Conservation (phyloP, 2,888 invertebrate genomes). For the Syrphus vitripennis region DNA sequence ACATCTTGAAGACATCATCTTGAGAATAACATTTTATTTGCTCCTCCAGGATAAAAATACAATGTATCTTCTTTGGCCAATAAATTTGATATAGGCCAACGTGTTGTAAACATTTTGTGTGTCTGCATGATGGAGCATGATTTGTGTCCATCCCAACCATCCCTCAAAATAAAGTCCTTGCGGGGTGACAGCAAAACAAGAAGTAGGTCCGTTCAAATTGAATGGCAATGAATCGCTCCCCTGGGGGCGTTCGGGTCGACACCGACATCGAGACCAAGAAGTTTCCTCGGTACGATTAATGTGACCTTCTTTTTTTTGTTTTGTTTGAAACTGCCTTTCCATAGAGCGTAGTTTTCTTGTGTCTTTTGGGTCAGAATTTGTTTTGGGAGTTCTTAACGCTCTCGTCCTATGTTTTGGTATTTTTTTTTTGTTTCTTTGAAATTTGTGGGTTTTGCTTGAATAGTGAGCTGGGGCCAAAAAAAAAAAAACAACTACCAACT, state of each 20-base stretch:
- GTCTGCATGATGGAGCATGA: conserved; percentile 52
- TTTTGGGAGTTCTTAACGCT: conserved; percentile 57
- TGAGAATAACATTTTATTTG: conserved; percentile 43
- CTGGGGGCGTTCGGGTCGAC: conserved; percentile 32
- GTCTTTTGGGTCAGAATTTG: conserved; percentile 58
- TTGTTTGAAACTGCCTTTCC: conserved; percentile 22
- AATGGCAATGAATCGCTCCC: conserved; percentile 66
- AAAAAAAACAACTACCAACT: conserved; percentile 1
- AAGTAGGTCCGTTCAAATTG: conserved; percentile 61
- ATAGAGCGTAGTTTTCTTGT: conserved; percentile 7
- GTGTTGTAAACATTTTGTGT: conserved; percentile 22
- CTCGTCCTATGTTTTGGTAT: conserved; percentile 6
- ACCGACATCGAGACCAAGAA: conserved; percentile 31
- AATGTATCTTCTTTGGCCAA: conserved; percentile 47
- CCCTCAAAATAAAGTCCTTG: conserved; percentile 31
- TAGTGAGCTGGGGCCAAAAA: conserved; percentile 14
- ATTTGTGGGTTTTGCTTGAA: conserved; percentile 57
- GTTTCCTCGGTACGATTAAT: conserved; percentile 61
- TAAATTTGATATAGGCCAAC: conserved; percentile 54
- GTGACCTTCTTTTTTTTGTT: conserved; percentile 64
- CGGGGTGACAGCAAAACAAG: neutral
- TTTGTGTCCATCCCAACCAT: conserved; percentile 37
- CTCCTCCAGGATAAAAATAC: conserved; percentile 19
- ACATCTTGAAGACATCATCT: conserved; percentile 49
- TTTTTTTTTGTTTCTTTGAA: conserved; percentile 1